Percentiles rank a stretch among this genome's conserved stretches.
Evolutionary conservation across 2,113 vertebrate genomes (phyloP).

Genomic region (Falcunculus frontatus): DNA sequence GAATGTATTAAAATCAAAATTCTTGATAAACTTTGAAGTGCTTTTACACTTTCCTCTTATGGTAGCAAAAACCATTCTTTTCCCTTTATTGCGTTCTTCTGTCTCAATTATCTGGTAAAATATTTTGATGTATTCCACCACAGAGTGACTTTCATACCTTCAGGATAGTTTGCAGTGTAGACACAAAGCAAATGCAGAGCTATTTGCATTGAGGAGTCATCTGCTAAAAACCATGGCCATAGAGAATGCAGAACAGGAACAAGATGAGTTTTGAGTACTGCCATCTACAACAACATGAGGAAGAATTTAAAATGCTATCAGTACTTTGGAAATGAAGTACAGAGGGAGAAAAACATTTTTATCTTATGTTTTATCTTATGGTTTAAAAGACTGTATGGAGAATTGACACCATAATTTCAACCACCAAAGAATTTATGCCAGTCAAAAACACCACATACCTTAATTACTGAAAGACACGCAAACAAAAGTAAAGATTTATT

Average conservation of each 20-base stretch:
- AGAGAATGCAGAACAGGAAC: slow-evolving; percentile 77
- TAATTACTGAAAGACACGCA: not conserved
- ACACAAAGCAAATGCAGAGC: slow-evolving; percentile 90
- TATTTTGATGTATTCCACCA: not conserved
- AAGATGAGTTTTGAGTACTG: slow-evolving; percentile 79
- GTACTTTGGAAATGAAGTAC: not conserved
- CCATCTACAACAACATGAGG: slow-evolving; percentile 63
- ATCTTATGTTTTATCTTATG: not conserved
- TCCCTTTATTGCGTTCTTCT: not conserved
- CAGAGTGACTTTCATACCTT: slow-evolving; percentile 69
- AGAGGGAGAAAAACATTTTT: not conserved
- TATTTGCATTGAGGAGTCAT: slow-evolving; percentile 81
- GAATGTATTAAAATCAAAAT: not conserved
- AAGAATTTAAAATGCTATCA: not conserved
- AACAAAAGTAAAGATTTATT: not conserved
- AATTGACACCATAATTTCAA: not conserved
- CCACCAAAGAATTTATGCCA: not conserved
- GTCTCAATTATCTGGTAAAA: not conserved
- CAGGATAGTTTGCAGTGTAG: slow-evolving; percentile 84
- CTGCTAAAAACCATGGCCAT: slow-evolving; percentile 90
- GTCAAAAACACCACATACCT: not conserved
- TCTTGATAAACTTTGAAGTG: not conserved
- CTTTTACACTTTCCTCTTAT: not conserved
- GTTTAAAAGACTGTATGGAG: not conserved
- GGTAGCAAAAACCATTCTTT: not conserved